Evolutionary conservation across 1,140 invertebrate species (phyloP), one percentile per base, ranked within the genome.

Genomic region (Dinoponera quadriceps): DNA sequence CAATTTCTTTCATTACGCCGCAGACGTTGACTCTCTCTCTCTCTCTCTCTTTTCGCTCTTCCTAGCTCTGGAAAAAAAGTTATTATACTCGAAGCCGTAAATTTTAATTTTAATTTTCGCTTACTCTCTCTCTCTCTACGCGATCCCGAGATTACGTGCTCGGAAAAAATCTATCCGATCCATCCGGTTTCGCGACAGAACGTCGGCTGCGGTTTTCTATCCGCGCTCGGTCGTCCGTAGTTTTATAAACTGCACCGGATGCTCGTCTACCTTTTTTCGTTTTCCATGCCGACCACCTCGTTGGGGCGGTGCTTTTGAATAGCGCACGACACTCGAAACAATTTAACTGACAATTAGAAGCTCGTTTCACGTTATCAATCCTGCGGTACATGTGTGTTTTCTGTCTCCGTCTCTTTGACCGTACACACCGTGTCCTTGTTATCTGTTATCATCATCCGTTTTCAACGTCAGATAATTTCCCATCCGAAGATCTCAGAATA

Each of bases 321-420:
- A 60, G 14, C 27, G 77, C 54, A 13, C 63, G 59, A 68, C 72
- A 68, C 57, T 48, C 33, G 84, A 85, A 85, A 88, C 78, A 85
- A 82, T 88, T 88, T 85, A 85, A 68, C 86, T 71, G 60, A 85
- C 86, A 88, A 88, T 88, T 88, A 85, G 87, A 83, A 88, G 72
- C 83, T 74, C 77, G 87, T 83, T 74, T 54, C 71, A 44, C 38
- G 49, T 73, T 87, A 81, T 83, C 49, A 80, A 80, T 80, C 65
- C 75, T 48, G 75, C 14, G 59, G 75, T 71, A n/a, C 29, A 71
- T 22, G 33, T 48, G 25, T 69, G 65, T 80, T 69, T 80, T 80
- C n/a, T 57, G 22, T 33, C 18, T 44, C 75, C n/a, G 51, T 22
- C 75, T 71, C 75, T 80, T 80, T 80, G 65, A 71, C 57, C 25